phyloP scores from a whole-genome alignment of 2,888 invertebrate genomes.

The Agonopterix alstromeriana region DNA sequence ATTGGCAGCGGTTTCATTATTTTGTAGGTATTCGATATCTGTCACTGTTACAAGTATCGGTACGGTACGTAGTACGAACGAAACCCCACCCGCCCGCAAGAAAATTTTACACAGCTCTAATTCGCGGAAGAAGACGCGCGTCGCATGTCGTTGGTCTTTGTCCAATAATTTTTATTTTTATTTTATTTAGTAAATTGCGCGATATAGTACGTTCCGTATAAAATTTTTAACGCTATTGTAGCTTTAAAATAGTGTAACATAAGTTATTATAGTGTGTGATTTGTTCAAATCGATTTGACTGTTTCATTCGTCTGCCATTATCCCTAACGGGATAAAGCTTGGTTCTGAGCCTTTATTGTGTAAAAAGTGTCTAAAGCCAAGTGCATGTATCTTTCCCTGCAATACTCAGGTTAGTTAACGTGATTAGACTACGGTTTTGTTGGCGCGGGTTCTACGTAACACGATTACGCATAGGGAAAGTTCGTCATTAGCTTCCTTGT shows the following conservation, averaged over 20 bases:
- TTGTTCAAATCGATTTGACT: slow-evolving; percentile 36
- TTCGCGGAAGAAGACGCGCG: slow-evolving; percentile 63
- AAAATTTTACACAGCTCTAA: slow-evolving; percentile 1
- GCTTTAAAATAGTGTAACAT: slow-evolving; percentile 36
- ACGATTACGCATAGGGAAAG: slow-evolving; percentile 64
- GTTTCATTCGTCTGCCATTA: slow-evolving; percentile 56
- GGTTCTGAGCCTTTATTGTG: slow-evolving; percentile 69
- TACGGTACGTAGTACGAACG: no score
- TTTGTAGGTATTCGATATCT: no score
- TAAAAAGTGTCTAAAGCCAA: slow-evolving; percentile 72
- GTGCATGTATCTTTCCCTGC: slow-evolving; percentile 77
- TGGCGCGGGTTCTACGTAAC: slow-evolving; percentile 39
- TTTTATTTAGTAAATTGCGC: slow-evolving; percentile 47
- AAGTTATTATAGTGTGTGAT: slow-evolving; percentile 5
- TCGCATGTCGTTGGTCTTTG: slow-evolving; percentile 47
- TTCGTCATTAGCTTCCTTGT: slow-evolving; percentile 60
- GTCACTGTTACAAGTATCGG: no score
- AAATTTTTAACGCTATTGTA: slow-evolving; percentile 42
- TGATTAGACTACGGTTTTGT: background rate
- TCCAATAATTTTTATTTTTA: slow-evolving; percentile 59
- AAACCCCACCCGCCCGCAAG: no score
- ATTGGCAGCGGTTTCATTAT: no score
- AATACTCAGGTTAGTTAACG: slow-evolving; percentile 66
- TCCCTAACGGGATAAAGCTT: slow-evolving; percentile 75
- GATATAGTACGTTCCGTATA: slow-evolving; percentile 41